phyloP scores from a whole-genome alignment of 1,140 invertebrate species.

The Diachasma alloeum region DNA sequence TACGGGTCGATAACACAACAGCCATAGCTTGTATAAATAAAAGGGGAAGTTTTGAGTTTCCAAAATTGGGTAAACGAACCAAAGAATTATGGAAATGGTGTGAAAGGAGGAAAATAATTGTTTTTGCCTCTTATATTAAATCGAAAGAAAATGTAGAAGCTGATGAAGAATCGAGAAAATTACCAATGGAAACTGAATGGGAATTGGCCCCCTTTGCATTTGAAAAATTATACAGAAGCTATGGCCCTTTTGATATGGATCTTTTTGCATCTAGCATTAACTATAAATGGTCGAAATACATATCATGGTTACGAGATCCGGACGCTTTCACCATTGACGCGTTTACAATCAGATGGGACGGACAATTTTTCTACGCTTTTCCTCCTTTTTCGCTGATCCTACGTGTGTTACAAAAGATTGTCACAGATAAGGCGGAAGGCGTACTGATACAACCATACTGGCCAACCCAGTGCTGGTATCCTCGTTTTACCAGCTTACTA shows the following conservation, averaged over 20 bases:
- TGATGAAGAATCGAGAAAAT: not conserved
- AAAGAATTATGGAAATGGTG: conserved; percentile 11
- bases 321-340: not conserved
- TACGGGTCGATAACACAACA: conserved; percentile 1
- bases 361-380: conserved; percentile 37
- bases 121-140: not conserved
- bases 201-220: not conserved
- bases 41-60: not conserved
- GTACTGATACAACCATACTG: conserved; percentile 43
- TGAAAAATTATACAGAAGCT: not conserved
- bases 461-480: conserved; percentile 37
- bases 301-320: not conserved
- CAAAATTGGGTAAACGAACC: not conserved
- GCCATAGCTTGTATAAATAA: conserved; percentile 19
- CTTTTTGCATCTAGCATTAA: not conserved
- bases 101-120: not conserved
- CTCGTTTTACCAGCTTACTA: conserved; percentile 29
- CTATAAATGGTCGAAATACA: not conserved
- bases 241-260: not conserved
- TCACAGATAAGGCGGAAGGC: conserved; percentile 36
- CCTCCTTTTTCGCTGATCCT: conserved; percentile 42
- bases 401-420: conserved; percentile 40
- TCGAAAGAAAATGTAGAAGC: conserved; percentile 2
- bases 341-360: not conserved
- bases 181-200: not conserved